Evolutionary conservation across 92 coral and sea anemone genomes (phyloP).

Genomic region (Phenganax subtilis): DNA sequence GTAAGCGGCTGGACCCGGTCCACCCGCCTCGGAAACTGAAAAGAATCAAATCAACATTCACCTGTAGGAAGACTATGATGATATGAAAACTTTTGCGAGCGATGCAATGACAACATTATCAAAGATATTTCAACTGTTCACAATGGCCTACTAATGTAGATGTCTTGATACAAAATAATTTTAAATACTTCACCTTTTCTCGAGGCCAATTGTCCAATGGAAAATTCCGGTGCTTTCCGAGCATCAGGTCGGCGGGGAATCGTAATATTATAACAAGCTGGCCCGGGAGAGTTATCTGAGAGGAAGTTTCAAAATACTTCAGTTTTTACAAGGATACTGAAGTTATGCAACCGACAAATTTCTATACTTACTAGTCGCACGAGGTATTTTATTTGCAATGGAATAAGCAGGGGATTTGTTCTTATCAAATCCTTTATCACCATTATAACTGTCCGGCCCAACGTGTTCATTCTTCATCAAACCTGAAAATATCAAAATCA

Average conservation of each 20-base stretch:
- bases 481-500: conserved; percentile 12
- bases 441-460: conserved; percentile 46
- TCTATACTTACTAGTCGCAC: conserved; percentile 24
- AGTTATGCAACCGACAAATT: neutral
- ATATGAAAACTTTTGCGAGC: neutral
- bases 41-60: neutral
- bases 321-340: neutral
- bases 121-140: too few relatives aligned
- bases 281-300: conserved; percentile 38
- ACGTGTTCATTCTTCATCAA: conserved; percentile 39
- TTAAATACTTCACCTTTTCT: conserved; percentile 6
- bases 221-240: conserved; percentile 45
- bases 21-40: conserved; percentile 21
- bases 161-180: too few relatives aligned
- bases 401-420: conserved; percentile 47
- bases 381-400: conserved; percentile 35
- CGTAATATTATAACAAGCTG: conserved; percentile 41
- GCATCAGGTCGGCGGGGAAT: conserved; percentile 38
- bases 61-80: neutral
- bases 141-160: too few relatives aligned
- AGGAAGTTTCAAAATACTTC: neutral
- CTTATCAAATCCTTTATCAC: conserved; percentile 28
- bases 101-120: too few relatives aligned
- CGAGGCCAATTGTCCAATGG: conserved; percentile 35
- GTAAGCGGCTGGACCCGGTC: conserved; percentile 50